Evolutionary conservation across 2,888 invertebrate species (phyloP).

Genomic region (Beris morrisii): DNA sequence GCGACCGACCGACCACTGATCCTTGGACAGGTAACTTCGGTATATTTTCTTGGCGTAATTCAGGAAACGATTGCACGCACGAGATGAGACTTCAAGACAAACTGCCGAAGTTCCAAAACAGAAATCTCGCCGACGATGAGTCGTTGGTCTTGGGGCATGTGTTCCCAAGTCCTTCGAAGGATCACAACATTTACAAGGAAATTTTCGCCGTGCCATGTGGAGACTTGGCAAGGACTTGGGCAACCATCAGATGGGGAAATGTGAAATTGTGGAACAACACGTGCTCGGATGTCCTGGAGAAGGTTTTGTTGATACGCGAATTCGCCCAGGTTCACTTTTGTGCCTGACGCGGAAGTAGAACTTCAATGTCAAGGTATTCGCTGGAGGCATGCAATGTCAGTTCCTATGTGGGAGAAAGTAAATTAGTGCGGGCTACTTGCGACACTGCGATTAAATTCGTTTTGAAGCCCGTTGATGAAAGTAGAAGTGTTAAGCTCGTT

Average conservation of each 20-base stretch:
- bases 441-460: no score
- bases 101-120: slow-evolving; percentile 16
- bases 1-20: no score
- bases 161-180: not conserved
- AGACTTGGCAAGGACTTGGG: not conserved
- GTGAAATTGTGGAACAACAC: slow-evolving; percentile 19
- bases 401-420: no score
- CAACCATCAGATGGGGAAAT: not conserved
- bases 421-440: no score
- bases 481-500: no score
- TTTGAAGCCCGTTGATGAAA: no score
- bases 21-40: no score
- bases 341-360: no score
- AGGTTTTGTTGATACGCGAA: not conserved
- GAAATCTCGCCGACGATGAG: slow-evolving; percentile 10
- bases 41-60: no score
- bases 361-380: no score
- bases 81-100: slow-evolving; percentile 13
- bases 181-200: not conserved
- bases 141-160: not conserved
- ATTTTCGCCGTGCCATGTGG: not conserved
- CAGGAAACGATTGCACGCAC: slow-evolving; percentile 1
- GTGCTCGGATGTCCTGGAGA: not conserved
- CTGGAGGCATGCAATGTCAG: slow-evolving; percentile 1
- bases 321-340: no score